These are phyloP conservation scores for Gallinago media DNA, from an alignment of 2,113 vertebrate species.

Conservation along the genomic window DNA sequence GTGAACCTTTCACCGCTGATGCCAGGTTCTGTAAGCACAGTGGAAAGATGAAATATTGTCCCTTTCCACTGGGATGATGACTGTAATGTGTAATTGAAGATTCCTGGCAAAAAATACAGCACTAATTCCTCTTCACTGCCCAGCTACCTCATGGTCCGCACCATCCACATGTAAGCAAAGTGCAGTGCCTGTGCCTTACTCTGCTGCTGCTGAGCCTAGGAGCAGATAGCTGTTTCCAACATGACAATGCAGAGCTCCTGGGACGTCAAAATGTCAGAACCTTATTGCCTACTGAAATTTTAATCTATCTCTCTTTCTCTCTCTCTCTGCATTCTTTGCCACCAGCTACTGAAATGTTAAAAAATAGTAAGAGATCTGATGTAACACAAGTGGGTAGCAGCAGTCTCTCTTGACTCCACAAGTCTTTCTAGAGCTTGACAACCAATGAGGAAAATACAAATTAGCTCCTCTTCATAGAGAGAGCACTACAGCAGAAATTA, in stretches of 20 bases:
- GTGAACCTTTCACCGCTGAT: neutral
- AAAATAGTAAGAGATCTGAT: slow-evolving; percentile 43
- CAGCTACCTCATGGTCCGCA: neutral
- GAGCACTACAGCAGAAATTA: slow-evolving; percentile 27
- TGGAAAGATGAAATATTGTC: neutral
- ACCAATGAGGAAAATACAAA: slow-evolving; percentile 20
- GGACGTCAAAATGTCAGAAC: neutral
- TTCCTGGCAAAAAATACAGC: neutral
- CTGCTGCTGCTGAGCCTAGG: neutral
- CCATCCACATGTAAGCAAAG: neutral
- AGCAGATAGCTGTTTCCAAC: neutral
- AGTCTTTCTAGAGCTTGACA: slow-evolving; percentile 27
- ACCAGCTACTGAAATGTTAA: neutral
- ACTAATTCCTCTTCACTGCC: neutral
- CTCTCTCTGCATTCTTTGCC: neutral
- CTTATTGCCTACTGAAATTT: neutral
- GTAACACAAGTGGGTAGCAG: slow-evolving; percentile 42
- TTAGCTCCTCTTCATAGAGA: neutral
- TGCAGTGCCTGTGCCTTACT: neutral
- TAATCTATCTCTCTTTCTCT: neutral
- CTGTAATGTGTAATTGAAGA: neutral
- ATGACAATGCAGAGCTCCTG: neutral
- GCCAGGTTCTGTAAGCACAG: neutral
- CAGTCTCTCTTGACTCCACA: slow-evolving; percentile 35
- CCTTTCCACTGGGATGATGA: neutral